These are phyloP conservation scores for Pseudomyrmex cubaensis DNA, from an alignment of 1,140 invertebrate species.

Conservation along the genomic window DNA sequence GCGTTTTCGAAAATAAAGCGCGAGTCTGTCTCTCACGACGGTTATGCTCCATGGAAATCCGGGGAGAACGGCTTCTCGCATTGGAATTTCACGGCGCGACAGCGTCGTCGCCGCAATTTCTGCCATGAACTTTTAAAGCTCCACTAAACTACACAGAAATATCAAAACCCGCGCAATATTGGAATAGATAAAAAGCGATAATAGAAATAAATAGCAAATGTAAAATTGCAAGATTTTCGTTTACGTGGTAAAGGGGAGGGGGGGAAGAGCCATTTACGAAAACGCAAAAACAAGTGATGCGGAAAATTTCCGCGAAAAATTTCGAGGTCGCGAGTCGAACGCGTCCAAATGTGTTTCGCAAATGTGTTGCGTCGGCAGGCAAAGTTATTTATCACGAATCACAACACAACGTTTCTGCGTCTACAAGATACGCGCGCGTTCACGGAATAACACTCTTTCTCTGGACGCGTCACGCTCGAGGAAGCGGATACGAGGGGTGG, in stretches of 20 bases:
- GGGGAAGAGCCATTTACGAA: neutral
- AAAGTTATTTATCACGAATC: constrained; percentile 45
- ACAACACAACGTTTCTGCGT: neutral
- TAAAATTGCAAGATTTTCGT: neutral
- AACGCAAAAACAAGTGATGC: neutral
- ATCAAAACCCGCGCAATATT: constrained; percentile 32
- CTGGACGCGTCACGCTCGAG: constrained; percentile 55
- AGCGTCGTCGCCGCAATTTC: constrained; percentile 41
- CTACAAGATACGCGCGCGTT: neutral
- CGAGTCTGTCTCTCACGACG: constrained; percentile 31
- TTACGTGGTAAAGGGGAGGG: neutral
- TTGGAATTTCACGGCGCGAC: constrained; percentile 39
- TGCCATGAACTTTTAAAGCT: constrained; percentile 40
- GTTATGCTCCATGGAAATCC: constrained; percentile 66
- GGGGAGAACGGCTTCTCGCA: constrained; percentile 18
- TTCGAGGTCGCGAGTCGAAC: neutral
- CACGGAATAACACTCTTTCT: neutral
- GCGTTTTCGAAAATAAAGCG: constrained; percentile 64
- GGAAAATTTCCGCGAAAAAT: constrained; percentile 8
- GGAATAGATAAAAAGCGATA: constrained; percentile 3
- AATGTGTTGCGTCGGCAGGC: neutral
- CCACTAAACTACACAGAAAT: neutral
- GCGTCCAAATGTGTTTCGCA: neutral
- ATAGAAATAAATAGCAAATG: too few relatives aligned
- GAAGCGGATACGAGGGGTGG: constrained; percentile 14